Evolutionary conservation across 2,888 invertebrate species (phyloP).

Genomic region (Proisotoma minuta): DNA sequence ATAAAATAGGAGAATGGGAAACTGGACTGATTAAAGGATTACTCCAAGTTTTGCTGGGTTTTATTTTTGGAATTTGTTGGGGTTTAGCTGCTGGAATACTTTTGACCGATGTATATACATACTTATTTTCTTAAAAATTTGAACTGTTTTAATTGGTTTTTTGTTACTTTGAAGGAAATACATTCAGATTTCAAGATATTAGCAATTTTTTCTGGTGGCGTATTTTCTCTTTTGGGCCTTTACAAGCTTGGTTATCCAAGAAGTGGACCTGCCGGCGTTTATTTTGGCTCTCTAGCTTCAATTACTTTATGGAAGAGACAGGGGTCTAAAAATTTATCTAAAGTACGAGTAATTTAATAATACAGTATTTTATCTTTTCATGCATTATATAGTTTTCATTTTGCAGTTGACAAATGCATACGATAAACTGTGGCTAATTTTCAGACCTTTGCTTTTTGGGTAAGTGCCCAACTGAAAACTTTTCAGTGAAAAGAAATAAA

Average conservation of each 20-base stretch:
- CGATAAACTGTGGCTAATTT: conserved; percentile 33
- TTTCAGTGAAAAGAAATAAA: too few species aligned
- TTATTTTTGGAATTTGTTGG: conserved; percentile 38
- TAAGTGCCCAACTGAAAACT: too few species aligned
- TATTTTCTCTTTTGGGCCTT: conserved; percentile 38
- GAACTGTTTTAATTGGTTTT: neutral
- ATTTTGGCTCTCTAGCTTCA: conserved; percentile 31
- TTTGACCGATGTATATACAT: conserved; percentile 11
- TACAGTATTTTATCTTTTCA: neutral
- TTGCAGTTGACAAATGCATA: neutral
- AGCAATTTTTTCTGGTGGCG: conserved; percentile 35
- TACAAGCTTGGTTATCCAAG: conserved; percentile 40
- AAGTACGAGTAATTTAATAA: too few species aligned
- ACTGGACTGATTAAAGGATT: conserved; percentile 33
- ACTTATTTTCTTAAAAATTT: neutral
- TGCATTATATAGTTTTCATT: too few species aligned
- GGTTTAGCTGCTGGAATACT: conserved; percentile 39
- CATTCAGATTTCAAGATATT: conserved; percentile 17
- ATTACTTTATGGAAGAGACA: conserved; percentile 26
- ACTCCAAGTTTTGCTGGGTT: conserved; percentile 36
- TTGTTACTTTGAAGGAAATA: too few species aligned
- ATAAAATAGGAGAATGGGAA: conserved; percentile 30
- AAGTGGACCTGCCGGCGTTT: conserved; percentile 38
- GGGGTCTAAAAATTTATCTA: too few species aligned
- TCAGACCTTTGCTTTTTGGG: conserved; percentile 44